phyloP scores from a whole-genome alignment of 2,888 invertebrate species.

The Byasa hedistus region DNA sequence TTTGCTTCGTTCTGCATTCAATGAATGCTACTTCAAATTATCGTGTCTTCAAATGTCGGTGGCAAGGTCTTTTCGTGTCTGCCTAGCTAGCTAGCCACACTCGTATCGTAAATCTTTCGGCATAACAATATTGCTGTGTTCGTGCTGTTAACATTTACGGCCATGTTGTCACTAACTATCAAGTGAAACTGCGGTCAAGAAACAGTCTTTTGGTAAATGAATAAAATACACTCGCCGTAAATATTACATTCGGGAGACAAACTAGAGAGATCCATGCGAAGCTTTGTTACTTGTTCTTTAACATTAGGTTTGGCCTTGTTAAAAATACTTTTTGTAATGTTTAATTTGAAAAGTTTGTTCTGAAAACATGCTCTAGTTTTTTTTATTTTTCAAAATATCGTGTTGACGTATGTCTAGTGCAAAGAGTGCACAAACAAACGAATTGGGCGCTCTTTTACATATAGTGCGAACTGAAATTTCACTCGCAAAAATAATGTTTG shows the following conservation, averaged over 20 bases:
- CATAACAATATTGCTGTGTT: too few species aligned
- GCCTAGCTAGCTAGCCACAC: too few species aligned
- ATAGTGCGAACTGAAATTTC: background rate
- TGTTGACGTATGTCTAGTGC: background rate
- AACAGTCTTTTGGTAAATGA: too few species aligned
- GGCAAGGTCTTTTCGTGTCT: too few species aligned
- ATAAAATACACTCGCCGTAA: background rate
- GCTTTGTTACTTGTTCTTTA: slow-evolving; percentile 18
- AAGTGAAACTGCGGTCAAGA: too few species aligned
- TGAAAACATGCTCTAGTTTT: background rate
- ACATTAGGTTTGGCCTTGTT: background rate
- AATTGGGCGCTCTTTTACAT: background rate
- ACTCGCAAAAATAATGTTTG: background rate
- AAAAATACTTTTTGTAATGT: background rate
- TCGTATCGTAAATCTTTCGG: too few species aligned
- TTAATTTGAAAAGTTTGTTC: background rate
- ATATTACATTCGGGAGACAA: background rate
- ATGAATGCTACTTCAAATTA: background rate
- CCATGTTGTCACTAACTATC: too few species aligned
- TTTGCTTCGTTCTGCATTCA: background rate
- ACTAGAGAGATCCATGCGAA: background rate
- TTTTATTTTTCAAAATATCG: background rate
- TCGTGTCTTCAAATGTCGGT: too few species aligned
- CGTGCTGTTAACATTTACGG: too few species aligned
- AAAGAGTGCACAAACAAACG: background rate